Percentiles rank a stretch among this genome's conserved stretches.
Evolutionary conservation across 1,140 invertebrate species (phyloP).

Genomic region (Drosophila ambigua): DNA sequence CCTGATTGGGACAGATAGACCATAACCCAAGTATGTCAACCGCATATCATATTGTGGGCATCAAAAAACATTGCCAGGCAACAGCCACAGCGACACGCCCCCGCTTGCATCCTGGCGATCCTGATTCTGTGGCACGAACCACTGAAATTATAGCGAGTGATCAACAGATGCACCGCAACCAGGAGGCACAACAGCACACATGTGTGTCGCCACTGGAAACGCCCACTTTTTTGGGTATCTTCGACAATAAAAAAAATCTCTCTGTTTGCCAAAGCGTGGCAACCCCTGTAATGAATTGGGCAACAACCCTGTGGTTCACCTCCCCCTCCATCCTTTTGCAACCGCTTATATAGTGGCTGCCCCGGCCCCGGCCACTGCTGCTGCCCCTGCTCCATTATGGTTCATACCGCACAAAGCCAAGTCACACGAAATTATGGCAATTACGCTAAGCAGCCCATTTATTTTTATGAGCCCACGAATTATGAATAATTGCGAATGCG

Average conservation of each 20-base stretch:
- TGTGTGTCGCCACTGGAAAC: conserved; percentile 74
- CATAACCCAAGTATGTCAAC: conserved; percentile 55
- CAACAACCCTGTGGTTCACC: conserved; percentile 31
- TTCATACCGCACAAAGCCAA: conserved; percentile 45
- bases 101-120: conserved; percentile 8
- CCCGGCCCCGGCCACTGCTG: conserved; percentile 16
- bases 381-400: conserved; percentile 15
- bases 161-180: conserved; percentile 73
- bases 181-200: conserved; percentile 19
- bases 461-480: conserved; percentile 82
- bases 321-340: not conserved
- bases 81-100: conserved; percentile 51
- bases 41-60: conserved; percentile 56
- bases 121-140: not conserved
- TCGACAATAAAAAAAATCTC: conserved; percentile 19
- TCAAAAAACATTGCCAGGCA: conserved; percentile 13
- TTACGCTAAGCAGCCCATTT: conserved; percentile 80
- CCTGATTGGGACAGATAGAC: conserved; percentile 58
- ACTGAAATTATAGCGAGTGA: conserved; percentile 3
- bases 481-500: conserved; percentile 72
- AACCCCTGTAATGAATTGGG: conserved; percentile 11
- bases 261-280: conserved; percentile 6
- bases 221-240: conserved; percentile 50
- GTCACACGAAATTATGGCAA: conserved; percentile 79
- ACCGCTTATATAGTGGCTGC: conserved; percentile 2